A percentile compares a stretch with the other conserved stretches of the same genome.
These are phyloP conservation scores for Drosophila baimaii DNA, from an alignment of 1,140 invertebrate species.

Conservation along the genomic window DNA sequence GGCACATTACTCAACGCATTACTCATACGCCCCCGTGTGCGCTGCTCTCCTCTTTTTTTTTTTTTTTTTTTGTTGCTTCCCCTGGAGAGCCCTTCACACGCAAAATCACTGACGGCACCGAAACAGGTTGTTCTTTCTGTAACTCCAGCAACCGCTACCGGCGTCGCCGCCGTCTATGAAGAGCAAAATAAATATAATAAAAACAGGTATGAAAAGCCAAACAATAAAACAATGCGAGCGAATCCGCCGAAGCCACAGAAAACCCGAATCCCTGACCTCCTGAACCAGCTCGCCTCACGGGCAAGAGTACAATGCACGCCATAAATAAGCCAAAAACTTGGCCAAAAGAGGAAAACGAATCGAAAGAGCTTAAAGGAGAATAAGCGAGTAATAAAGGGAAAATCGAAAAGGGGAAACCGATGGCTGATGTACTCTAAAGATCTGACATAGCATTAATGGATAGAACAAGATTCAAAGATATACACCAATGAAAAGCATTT, in stretches of 20 bases:
- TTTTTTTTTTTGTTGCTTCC: constrained; percentile 1
- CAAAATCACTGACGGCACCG: constrained; percentile 12
- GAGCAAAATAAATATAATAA: constrained; percentile 72
- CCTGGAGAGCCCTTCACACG: constrained; percentile 43
- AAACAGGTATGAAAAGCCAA: constrained; percentile 48
- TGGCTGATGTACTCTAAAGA: neutral
- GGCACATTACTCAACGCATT: constrained; percentile 36
- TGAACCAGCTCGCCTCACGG: constrained; percentile 6
- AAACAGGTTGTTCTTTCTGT: constrained; percentile 30
- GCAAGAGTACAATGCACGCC: constrained; percentile 48
- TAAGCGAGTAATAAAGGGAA: neutral
- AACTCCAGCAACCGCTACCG: neutral
- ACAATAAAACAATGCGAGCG: constrained; percentile 57
- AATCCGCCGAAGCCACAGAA: neutral
- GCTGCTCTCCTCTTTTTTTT: neutral
- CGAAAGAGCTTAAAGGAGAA: constrained; percentile 2
- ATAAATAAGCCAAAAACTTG: constrained; percentile 43
- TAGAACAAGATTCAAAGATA: neutral
- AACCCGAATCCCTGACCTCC: constrained; percentile 10
- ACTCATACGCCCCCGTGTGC: constrained; percentile 30
- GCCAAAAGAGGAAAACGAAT: constrained; percentile 6
- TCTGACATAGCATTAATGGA: neutral
- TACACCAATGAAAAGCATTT: too few relatives aligned
- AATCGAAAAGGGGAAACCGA: neutral
- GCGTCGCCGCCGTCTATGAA: constrained; percentile 40